Base-by-base conservation (phyloP, 30 jellyfish, hydroid and myxozoan species). In the Hydractinia symbiolongicarpus region DNA sequence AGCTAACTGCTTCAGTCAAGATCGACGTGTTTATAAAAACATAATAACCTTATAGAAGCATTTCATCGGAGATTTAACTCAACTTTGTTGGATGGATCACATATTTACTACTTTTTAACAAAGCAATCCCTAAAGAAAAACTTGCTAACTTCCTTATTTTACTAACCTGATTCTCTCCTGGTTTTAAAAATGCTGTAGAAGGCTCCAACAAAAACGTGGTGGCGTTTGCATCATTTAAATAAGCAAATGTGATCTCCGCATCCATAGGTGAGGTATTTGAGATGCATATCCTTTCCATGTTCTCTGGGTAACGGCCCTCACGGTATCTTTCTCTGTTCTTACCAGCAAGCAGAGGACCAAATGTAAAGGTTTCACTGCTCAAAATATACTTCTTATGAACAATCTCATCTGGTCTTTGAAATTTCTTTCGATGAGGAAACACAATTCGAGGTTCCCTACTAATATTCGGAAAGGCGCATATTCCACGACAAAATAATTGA, bases 321-420 rank as follows among this genome's bases (percentile, higher is more conserved):
- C 95, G 79, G 87, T 92, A 92, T 50, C 98, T 77, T 71, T 92
- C 98, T 54, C 98, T 89, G 79, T 92, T 92, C 70, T 92, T 92
- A 21, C 98, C 98, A 56, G 98, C 98, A 51, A 92, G 88, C 75
- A 92, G 54, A 5, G 98, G 98, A 5, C 98, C 98, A 83, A 92
- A 92, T 67, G 86, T 96, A 55, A 73, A 86, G 50, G 95, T 86
- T 58, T 87, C 94, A 58, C 74, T 86, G 82, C 93, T 92, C 15
- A 92, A 82, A 11, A 86, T 92, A 66, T 70, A 92, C 54, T 86
- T 87, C 79, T 87, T 87, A 68, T 79, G 96, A 50, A 92, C 95
- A 50, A 92, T 83, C 30, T 92, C 98, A 14, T 87, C 95, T 50
- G 96, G 95, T 68, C 83, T 92, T 60, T 89, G 62, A 72, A 20